Base-by-base conservation (phyloP, 2,888 invertebrate species). In the Ormia ochracea region DNA sequence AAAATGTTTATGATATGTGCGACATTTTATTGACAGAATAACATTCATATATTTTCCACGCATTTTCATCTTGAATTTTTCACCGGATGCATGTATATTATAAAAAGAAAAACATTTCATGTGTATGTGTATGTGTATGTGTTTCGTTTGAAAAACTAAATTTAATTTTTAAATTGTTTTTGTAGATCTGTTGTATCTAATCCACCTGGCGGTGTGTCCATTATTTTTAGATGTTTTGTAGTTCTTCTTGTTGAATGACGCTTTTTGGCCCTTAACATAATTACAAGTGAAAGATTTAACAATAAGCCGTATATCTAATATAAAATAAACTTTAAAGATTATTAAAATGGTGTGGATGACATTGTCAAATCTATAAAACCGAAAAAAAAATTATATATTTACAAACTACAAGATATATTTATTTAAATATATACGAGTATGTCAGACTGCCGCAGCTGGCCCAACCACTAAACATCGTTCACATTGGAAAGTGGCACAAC, bases 1-100 rank as follows among this genome's bases (percentile, higher is more conserved):
- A 48, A 38, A 23, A 41, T 43, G 28, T 61, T 41, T 21, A 19
- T 54, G 38, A 2, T 52, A 50, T 48, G n/a, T 28, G 28, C 4
- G 31, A 43, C 54, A 31, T 45, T 74, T 74, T 70, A 70, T 61
- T 70, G 70, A 59, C 70, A 73, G 54, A 73, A 56, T 69, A 61
- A 48, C 31, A 61, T 68, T 43, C 36, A 43, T 56, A 33, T 21
- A 54, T 52, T 78, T 72, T 54, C 38, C 54, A 78, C 72, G 77
- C 70, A 58, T 63, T 56, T 72, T 70, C 5, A 41, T 63, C 61
- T 69, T 33, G 23, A 63, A 45, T 41, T 59, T 65, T 70, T 69
- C 41, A 54, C 75, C 75, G 75, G 75, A 76, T 76, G 68, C 61
- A 52, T 45, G 4, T 50, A 61, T 59, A 41, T 36, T 59, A 19